Evolutionary conservation across 2,113 vertebrate genomes (phyloP).

Genomic region (Cyprinus carpio): DNA sequence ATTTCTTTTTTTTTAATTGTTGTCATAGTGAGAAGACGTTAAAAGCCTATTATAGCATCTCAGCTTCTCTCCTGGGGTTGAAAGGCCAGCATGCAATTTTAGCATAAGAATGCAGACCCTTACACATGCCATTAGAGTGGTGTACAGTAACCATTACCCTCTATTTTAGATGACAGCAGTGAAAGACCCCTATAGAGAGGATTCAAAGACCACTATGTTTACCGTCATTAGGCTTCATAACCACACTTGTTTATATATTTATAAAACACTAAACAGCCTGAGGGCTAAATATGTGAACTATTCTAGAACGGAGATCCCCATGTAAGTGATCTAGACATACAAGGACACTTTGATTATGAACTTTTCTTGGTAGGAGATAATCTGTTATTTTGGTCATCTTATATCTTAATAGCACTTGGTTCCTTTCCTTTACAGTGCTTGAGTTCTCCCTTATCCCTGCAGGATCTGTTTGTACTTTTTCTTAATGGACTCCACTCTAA

Average conservation of each 20-base stretch:
- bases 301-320: not conserved
- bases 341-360: constrained; percentile 27
- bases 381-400: constrained; percentile 31
- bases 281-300: constrained; percentile 12
- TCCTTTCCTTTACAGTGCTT: constrained; percentile 26
- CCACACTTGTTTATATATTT: constrained; percentile 15
- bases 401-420: constrained; percentile 21
- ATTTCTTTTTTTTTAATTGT: constrained; percentile 56
- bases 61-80: constrained; percentile 51
- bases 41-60: constrained; percentile 49
- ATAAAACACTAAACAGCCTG: constrained; percentile 4
- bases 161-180: constrained; percentile 54
- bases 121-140: constrained; percentile 53
- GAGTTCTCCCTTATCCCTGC: constrained; percentile 9
- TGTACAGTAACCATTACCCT: constrained; percentile 54
- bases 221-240: constrained; percentile 34
- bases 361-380: constrained; percentile 26
- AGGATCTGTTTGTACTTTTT: constrained; percentile 21
- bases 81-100: constrained; percentile 50
- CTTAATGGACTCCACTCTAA: constrained; percentile 6
- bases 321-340: constrained; percentile 22
- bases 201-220: constrained; percentile 40
- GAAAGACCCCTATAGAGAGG: constrained; percentile 45
- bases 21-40: constrained; percentile 52
- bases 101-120: constrained; percentile 44